A percentile compares a stretch with the other conserved stretches of the same genome.
These are phyloP conservation scores for Epinotia bilunana DNA, from an alignment of 2,888 invertebrate species.

Conservation along the genomic window DNA sequence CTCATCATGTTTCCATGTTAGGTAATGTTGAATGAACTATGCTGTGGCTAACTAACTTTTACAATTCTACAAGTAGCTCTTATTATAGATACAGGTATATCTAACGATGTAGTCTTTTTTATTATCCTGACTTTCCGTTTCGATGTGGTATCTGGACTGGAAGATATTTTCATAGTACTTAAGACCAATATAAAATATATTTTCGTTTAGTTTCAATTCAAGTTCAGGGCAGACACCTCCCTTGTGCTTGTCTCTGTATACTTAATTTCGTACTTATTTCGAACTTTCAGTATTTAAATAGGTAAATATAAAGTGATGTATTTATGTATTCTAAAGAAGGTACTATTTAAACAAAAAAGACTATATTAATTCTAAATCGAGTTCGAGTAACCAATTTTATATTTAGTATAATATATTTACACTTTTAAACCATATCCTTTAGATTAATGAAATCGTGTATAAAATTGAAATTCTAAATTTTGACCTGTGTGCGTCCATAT, in stretches of 20 bases:
- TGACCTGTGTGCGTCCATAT: conserved; percentile 16
- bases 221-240: neutral
- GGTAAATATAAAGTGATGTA: neutral
- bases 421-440: no score
- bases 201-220: neutral
- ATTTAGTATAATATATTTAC: conserved; percentile 12
- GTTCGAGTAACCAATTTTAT: neutral
- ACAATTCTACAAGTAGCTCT: neutral
- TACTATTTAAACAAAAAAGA: neutral
- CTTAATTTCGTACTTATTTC: neutral
- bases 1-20: neutral
- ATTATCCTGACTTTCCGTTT: neutral
- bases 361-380: neutral
- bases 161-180: neutral
- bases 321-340: neutral
- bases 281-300: neutral
- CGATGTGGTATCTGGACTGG: neutral
- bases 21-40: neutral
- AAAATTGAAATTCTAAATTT: conserved; percentile 15
- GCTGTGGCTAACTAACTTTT: neutral
- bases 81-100: neutral
- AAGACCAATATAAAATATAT: neutral
- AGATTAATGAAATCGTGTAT: conserved; percentile 7
- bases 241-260: neutral
- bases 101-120: neutral